A percentile compares a stretch with the other conserved stretches of the same genome.
Evolutionary conservation across 2,797 vertebrate species (phyloP).

Genomic region (Gymnopithys bicolor): DNA sequence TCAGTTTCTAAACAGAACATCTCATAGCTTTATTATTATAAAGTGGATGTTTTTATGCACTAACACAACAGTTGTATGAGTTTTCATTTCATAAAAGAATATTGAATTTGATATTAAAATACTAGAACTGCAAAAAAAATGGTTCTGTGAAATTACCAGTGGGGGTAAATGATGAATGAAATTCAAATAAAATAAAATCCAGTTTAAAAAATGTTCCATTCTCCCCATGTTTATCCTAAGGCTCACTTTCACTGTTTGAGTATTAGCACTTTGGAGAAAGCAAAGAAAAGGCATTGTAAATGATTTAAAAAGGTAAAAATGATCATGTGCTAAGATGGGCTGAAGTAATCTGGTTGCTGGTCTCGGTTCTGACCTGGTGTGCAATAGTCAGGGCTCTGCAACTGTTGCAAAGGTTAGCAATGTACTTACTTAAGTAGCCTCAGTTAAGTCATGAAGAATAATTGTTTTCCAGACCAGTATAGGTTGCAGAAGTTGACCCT

Average conservation of each 20-base stretch:
- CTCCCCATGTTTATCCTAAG: not conserved
- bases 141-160: not conserved
- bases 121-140: not conserved
- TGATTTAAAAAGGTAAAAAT: not conserved
- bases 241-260: not conserved
- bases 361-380: fast-evolving
- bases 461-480: constrained; percentile 25
- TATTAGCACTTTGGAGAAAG: not conserved
- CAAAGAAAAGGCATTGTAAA: not conserved
- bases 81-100: not conserved
- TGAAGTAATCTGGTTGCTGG: not conserved
- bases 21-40: not conserved
- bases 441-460: not conserved
- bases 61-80: not conserved
- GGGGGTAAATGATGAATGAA: not conserved
- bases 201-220: not conserved
- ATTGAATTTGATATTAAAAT: not conserved
- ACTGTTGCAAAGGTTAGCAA: not conserved
- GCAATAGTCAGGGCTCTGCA: not conserved
- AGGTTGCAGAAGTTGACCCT: constrained; percentile 1
- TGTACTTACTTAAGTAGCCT: not conserved
- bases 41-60: not conserved
- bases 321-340: not conserved
- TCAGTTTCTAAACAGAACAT: not conserved
- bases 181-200: not conserved